Percentiles rank a stretch among this genome's conserved stretches.
Evolutionary conservation across 53 echinoderm and acorn worm species (phyloP).

Genomic region (Patiria pectinifera): DNA sequence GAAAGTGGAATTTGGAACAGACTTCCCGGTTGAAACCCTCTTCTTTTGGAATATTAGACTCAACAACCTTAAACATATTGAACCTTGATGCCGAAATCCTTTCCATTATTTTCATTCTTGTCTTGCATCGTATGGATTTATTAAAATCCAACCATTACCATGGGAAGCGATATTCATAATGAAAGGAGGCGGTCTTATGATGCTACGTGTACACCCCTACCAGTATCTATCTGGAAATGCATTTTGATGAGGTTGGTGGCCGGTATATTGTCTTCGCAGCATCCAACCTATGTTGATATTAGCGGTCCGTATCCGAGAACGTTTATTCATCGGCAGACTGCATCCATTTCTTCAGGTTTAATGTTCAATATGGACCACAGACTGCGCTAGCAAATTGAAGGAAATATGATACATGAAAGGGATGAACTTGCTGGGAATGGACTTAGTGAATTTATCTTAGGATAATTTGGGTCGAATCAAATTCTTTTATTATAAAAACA

Average conservation of each 20-base stretch:
- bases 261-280: background rate
- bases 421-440: too few species aligned
- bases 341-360: background rate
- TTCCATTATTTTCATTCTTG: background rate
- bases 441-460: too few species aligned
- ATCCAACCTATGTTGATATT: background rate
- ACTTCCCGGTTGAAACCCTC: too few species aligned
- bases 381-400: too few species aligned
- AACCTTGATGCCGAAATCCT: background rate
- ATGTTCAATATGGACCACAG: too few species aligned
- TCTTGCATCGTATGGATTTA: background rate
- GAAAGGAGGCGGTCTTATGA: background rate
- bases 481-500: too few species aligned
- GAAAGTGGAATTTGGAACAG: too few species aligned
- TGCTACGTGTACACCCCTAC: conserved; percentile 3
- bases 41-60: too few species aligned
- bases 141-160: background rate
- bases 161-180: background rate
- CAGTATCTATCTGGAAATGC: conserved; percentile 50
- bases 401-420: too few species aligned
- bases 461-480: too few species aligned
- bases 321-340: background rate
- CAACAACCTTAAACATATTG: too few species aligned
- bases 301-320: too few species aligned
- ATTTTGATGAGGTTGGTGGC: background rate